These are phyloP conservation scores for Agapornis canus DNA, from an alignment of 2,797 vertebrate genomes.

Conservation along the genomic window DNA sequence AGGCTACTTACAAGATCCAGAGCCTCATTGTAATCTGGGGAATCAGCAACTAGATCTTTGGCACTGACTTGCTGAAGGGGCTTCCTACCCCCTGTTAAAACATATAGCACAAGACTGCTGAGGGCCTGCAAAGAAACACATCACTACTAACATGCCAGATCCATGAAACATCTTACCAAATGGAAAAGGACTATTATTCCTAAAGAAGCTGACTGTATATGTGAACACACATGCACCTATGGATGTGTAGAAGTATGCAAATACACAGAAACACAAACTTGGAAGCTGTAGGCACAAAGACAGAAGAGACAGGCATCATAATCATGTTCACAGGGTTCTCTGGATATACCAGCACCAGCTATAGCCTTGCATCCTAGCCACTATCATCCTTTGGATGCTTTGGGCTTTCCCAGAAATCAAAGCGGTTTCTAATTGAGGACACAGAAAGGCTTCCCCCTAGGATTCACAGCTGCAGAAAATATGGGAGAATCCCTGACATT, in stretches of 20 bases:
- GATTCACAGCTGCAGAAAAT: neutral
- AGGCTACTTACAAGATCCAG: conserved; percentile 50
- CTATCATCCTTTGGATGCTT: neutral
- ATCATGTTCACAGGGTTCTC: no score
- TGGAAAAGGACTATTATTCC: neutral
- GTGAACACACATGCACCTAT: neutral
- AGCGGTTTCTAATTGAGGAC: neutral
- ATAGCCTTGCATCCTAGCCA: neutral
- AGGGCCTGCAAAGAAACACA: conserved; percentile 63
- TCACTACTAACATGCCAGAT: neutral
- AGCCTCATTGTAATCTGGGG: conserved; percentile 5
- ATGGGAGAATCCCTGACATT: neutral
- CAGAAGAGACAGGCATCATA: neutral
- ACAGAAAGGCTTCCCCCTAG: neutral
- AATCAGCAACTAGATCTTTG: neutral
- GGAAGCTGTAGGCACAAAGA: neutral
- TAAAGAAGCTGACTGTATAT: neutral
- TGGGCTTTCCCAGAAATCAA: neutral
- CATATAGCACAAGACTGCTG: conserved; percentile 57
- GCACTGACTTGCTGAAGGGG: conserved; percentile 8
- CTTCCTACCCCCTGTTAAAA: conserved; percentile 43
- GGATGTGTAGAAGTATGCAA: neutral
- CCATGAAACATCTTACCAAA: neutral
- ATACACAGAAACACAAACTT: neutral
- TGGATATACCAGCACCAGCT: neutral